phyloP scores from a whole-genome alignment of 30 jellyfish, hydroid and myxozoan species.

The Calvadosia cruxmelitensis region DNA sequence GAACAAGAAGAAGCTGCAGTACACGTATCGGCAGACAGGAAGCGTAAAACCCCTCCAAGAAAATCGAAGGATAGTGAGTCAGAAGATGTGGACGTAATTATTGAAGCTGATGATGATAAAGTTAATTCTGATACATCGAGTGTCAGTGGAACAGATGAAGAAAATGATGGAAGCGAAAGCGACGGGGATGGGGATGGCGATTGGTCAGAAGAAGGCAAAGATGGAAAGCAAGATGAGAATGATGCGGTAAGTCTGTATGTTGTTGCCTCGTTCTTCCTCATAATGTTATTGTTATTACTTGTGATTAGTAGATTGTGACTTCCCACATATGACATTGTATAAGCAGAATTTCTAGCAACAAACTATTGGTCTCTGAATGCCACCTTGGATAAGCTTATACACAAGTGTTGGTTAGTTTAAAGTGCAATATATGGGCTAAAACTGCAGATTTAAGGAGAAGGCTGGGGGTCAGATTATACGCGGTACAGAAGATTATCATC shows the following conservation, averaged over 20 bases:
- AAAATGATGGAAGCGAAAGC: background rate
- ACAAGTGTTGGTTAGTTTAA: too few relatives aligned
- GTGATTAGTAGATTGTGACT: too few relatives aligned
- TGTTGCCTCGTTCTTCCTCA: background rate
- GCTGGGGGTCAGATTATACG: too few relatives aligned
- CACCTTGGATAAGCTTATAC: too few relatives aligned
- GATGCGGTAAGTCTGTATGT: background rate
- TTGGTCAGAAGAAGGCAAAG: slow-evolving; percentile 22
- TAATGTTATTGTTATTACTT: too few relatives aligned
- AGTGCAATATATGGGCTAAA: too few relatives aligned
- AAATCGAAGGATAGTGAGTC: background rate
- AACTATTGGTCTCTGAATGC: too few relatives aligned
- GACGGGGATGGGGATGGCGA: slow-evolving; percentile 21
- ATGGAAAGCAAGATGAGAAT: background rate
- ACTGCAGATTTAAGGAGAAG: too few relatives aligned
- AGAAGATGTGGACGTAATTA: background rate
- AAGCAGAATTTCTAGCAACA: too few relatives aligned
- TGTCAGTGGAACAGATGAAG: slow-evolving; percentile 39
- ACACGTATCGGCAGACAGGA: slow-evolving; percentile 12
- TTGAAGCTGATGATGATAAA: too few relatives aligned
- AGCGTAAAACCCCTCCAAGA: background rate
- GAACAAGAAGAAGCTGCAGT: slow-evolving; percentile 34
- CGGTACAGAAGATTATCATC: too few relatives aligned
- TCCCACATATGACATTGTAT: too few relatives aligned
- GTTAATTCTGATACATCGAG: slow-evolving; percentile 9